Evolutionary conservation across 2,797 vertebrate genomes (phyloP).

Genomic region (Eutrigla gurnardus): DNA sequence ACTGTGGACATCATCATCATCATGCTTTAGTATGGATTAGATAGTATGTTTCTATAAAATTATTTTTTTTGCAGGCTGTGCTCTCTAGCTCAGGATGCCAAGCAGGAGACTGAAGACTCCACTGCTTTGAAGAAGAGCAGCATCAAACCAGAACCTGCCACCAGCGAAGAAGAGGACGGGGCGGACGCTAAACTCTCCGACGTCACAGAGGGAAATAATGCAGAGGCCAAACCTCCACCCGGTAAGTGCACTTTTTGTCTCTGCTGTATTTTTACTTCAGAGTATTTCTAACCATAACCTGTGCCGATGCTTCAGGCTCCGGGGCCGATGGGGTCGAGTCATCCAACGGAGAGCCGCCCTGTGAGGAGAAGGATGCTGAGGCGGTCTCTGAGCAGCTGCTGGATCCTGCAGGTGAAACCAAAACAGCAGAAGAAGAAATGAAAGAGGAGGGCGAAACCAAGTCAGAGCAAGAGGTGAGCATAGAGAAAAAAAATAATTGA

Average conservation of each 20-base stretch:
- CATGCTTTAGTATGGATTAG: background rate
- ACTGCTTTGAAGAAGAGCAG: slow-evolving; percentile 43
- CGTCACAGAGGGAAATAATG: slow-evolving; percentile 22
- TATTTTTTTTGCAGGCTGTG: slow-evolving; percentile 45
- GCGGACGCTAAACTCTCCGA: background rate
- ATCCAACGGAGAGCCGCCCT: background rate
- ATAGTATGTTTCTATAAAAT: background rate
- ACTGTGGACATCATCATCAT: background rate
- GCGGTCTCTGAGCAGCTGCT: slow-evolving; percentile 20
- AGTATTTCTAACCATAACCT: background rate
- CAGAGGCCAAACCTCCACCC: slow-evolving; percentile 27
- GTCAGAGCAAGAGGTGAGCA: slow-evolving; percentile 46
- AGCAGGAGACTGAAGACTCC: slow-evolving; percentile 55
- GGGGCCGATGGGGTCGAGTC: background rate
- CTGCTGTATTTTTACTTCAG: too few relatives aligned
- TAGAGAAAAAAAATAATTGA: background rate
- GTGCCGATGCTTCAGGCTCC: slow-evolving; percentile 4
- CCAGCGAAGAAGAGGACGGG: slow-evolving; percentile 45
- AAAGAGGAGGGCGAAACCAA: slow-evolving; percentile 14
- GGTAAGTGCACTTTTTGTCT: slow-evolving; percentile 20
- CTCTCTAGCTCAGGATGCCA: slow-evolving; percentile 57
- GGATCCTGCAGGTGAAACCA: slow-evolving; percentile 15
- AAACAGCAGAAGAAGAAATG: background rate
- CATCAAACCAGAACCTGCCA: slow-evolving; percentile 58
- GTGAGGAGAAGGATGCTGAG: background rate